These are phyloP conservation scores for Sesamia nonagrioides DNA, from an alignment of 1,140 invertebrate genomes.

Conservation along the genomic window DNA sequence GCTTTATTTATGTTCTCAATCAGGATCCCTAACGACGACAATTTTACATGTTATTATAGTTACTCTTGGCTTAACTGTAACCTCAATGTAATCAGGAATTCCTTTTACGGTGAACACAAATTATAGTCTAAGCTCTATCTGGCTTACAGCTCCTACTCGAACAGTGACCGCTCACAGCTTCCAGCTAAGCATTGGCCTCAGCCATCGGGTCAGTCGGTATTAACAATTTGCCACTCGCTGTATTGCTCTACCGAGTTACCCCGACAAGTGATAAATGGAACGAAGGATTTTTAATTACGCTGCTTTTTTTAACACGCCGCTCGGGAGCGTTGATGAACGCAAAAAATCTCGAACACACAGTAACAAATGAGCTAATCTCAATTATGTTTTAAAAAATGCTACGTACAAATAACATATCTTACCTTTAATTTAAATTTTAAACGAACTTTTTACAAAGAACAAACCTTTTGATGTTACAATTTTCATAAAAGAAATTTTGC, in stretches of 20 bases:
- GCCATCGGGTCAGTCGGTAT: not conserved
- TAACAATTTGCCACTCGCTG: conserved; percentile 9
- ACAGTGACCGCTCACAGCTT: not conserved
- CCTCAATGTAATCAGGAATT: conserved; percentile 4
- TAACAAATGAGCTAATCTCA: not conserved
- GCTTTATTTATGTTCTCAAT: no score
- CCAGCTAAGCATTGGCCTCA: not conserved
- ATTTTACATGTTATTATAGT: no score
- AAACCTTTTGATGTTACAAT: not conserved
- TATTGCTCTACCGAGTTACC: not conserved
- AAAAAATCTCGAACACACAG: not conserved
- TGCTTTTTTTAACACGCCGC: not conserved
- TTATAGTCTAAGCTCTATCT: not conserved
- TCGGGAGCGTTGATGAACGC: not conserved
- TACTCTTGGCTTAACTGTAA: not conserved
- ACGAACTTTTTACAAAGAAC: not conserved
- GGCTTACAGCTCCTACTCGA: not conserved
- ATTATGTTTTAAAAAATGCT: not conserved
- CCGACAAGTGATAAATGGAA: conserved; percentile 18
- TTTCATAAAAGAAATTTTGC: not conserved
- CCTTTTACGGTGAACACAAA: conserved; percentile 12
- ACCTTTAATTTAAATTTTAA: not conserved
- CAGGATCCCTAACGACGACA: no score
- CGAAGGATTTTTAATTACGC: conserved; percentile 13
- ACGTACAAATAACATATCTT: no score